Conservation (phyloP, 2,888 invertebrate species). For the Lypha dubia region DNA sequence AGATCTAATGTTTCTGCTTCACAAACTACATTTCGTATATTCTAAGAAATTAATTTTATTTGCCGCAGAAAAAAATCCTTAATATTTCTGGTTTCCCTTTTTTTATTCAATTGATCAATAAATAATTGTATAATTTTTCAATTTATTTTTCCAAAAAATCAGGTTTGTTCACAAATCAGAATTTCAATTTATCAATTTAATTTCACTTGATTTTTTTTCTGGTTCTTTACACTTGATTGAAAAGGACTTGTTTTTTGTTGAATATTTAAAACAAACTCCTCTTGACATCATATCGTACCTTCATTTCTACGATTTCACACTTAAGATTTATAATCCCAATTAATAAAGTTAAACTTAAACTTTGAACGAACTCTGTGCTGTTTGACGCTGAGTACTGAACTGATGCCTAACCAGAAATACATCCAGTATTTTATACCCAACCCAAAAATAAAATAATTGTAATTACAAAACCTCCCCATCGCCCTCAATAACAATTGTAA, state of each 20-base stretch:
- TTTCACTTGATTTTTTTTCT: neutral
- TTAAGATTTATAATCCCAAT: constrained; percentile 79
- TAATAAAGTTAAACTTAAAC: constrained; percentile 72
- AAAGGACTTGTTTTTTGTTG: neutral
- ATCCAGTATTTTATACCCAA: constrained; percentile 79
- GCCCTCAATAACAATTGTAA: neutral
- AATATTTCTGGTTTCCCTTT: too few relatives aligned
- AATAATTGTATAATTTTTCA: too few relatives aligned
- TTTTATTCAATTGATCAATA: too few relatives aligned
- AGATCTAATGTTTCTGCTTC: too few relatives aligned
- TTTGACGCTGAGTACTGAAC: constrained; percentile 77
- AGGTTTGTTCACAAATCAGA: too few relatives aligned
- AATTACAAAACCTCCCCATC: neutral
- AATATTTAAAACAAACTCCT: neutral
- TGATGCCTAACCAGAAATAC: constrained; percentile 76
- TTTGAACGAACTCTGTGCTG: constrained; percentile 77
- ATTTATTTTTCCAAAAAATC: too few relatives aligned
- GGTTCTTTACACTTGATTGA: neutral
- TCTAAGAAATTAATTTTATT: too few relatives aligned
- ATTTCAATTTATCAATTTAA: neutral
- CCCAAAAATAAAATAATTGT: constrained; percentile 6
- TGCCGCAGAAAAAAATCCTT: too few relatives aligned
- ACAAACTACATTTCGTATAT: too few relatives aligned
- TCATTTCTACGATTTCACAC: constrained; percentile 81
- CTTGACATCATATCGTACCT: constrained; percentile 75